Percentiles rank a stretch among this genome's conserved stretches.
These are phyloP conservation scores for Perca flavescens DNA, from an alignment of 2,113 vertebrate species.

Conservation along the genomic window DNA sequence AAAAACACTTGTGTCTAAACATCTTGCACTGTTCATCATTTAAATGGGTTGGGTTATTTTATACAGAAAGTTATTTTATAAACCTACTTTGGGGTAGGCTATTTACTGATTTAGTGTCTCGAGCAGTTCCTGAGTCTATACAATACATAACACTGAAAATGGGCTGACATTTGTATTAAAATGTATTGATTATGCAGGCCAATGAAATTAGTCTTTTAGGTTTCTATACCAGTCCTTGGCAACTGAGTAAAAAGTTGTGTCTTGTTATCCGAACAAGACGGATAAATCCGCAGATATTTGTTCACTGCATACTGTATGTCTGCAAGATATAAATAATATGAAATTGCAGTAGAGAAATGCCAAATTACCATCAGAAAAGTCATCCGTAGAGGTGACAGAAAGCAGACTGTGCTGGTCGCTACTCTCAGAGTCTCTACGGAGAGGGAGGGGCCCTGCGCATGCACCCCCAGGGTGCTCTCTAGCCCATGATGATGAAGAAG, in stretches of 20 bases:
- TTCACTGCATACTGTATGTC: background rate
- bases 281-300: background rate
- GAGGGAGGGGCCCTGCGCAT: conserved; percentile 79
- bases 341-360: too few relatives aligned
- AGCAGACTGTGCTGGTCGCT: conserved; percentile 97
- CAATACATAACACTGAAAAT: background rate
- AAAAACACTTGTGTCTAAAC: too few relatives aligned
- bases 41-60: too few relatives aligned
- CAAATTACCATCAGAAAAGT: conserved; percentile 92
- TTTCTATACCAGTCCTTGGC: background rate
- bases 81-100: too few relatives aligned
- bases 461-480: conserved; percentile 86
- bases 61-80: too few relatives aligned
- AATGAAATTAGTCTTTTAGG: background rate
- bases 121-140: background rate
- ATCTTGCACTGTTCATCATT: too few relatives aligned
- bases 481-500: conserved; percentile 89
- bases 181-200: conserved; percentile 8
- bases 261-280: background rate
- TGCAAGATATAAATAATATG: too few relatives aligned
- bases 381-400: conserved; percentile 92
- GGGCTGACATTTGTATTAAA: conserved; percentile 1
- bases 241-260: background rate
- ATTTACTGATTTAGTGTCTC: background rate
- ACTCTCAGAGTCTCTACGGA: conserved; percentile 91